Percentiles rank a stretch among this genome's conserved stretches.
phyloP scores from a whole-genome alignment of 1,140 invertebrate species.

The Pinna nobilis region DNA sequence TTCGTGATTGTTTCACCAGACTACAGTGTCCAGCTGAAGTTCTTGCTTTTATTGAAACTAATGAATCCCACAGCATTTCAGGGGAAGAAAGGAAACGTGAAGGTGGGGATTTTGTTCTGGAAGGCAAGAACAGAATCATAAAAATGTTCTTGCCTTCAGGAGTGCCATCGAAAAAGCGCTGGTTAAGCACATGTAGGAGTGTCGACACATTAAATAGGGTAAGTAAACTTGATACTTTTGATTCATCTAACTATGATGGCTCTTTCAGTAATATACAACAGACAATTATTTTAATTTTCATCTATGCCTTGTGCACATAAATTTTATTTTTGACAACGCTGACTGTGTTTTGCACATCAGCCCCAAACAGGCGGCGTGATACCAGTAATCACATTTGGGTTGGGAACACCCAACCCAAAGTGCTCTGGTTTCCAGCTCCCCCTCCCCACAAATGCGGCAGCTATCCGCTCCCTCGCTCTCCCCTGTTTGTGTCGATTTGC shows the following conservation, averaged over 20 bases:
- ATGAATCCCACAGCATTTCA: not conserved
- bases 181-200: not conserved
- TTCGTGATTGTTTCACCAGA: not conserved
- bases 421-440: not conserved
- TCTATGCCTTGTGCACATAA: not conserved
- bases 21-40: not conserved
- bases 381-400: constrained; percentile 1
- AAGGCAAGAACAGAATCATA: not conserved
- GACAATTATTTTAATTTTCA: too few relatives aligned
- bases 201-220: not conserved
- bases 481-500: too few relatives aligned
- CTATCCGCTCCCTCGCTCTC: too few relatives aligned
- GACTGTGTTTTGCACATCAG: not conserved
- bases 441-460: not conserved
- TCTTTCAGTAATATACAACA: not conserved
- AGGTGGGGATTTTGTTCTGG: not conserved
- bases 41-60: not conserved
- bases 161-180: not conserved
- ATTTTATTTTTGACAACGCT: not conserved
- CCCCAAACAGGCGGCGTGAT: not conserved
- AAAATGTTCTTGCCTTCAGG: not conserved
- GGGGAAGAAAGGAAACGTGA: not conserved
- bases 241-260: not conserved
- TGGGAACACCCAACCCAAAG: constrained; percentile 6
- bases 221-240: not conserved